A percentile compares a stretch with the other conserved stretches of the same genome.
Conservation (phyloP, 1,140 invertebrate genomes). For the Idris sp. region DNA sequence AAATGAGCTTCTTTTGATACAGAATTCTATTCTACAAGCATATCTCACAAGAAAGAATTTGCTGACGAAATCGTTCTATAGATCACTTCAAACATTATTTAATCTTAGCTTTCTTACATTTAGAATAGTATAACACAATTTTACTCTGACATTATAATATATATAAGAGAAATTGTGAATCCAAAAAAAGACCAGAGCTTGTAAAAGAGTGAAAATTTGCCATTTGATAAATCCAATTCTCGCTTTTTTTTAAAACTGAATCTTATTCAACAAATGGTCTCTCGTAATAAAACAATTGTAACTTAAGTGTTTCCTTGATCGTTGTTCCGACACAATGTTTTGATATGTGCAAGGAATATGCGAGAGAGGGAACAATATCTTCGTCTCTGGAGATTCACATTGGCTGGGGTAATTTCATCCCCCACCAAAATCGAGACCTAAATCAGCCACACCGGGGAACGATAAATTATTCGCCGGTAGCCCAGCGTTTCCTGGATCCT, state of each 20-base stretch:
- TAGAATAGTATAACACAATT: background rate
- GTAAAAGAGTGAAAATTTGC: too few relatives aligned
- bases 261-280: conserved; percentile 5
- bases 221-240: too few relatives aligned
- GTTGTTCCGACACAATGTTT: background rate
- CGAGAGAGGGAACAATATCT: conserved; percentile 13
- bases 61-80: background rate
- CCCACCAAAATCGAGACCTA: conserved; percentile 61
- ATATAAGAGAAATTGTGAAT: too few relatives aligned
- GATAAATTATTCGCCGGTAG: conserved; percentile 67
- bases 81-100: too few relatives aligned
- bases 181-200: too few relatives aligned
- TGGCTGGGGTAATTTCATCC: conserved; percentile 61
- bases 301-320: conserved; percentile 6
- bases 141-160: too few relatives aligned
- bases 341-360: background rate
- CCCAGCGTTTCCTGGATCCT: conserved; percentile 28
- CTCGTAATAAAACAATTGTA: conserved; percentile 1
- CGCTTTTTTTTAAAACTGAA: too few relatives aligned
- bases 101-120: background rate
- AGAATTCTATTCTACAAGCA: background rate
- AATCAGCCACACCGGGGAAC: conserved; percentile 63
- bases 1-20: conserved; percentile 8
- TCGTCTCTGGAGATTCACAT: conserved; percentile 65
- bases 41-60: background rate